phyloP scores from a whole-genome alignment of 2,888 invertebrate genomes.

The Nebria salina region DNA sequence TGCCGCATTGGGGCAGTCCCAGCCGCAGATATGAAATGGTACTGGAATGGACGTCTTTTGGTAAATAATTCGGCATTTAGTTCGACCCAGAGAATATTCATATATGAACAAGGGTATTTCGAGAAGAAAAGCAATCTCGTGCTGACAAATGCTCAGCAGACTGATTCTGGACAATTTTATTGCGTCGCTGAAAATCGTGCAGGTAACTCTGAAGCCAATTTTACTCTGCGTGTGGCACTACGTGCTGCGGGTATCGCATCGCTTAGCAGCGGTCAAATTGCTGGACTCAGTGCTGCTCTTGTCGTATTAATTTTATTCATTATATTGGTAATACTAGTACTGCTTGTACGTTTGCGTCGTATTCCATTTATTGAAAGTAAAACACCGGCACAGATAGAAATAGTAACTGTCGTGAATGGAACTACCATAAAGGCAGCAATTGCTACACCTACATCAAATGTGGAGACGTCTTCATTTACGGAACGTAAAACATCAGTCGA shows the following conservation, averaged over 20 bases:
- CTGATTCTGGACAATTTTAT: conserved; percentile 85
- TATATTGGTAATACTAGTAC: conserved; percentile 75
- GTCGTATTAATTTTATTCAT: conserved; percentile 81
- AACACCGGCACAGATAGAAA: conserved; percentile 78
- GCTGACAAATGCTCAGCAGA: conserved; percentile 83
- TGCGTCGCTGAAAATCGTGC: conserved; percentile 92
- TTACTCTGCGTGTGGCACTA: conserved; percentile 84
- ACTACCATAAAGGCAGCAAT: conserved; percentile 64
- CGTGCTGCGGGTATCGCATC: conserved; percentile 82
- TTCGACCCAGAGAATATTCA: conserved; percentile 78
- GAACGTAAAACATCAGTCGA: conserved; percentile 62
- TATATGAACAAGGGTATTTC: conserved; percentile 79
- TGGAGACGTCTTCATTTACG: conserved; percentile 63
- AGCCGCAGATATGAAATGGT: conserved; percentile 84
- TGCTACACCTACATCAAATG: conserved; percentile 66
- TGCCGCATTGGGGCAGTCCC: conserved; percentile 86
- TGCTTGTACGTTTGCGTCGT: conserved; percentile 78
- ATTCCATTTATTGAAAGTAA: conserved; percentile 79
- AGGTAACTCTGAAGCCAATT: conserved; percentile 88
- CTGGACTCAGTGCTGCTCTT: conserved; percentile 83
- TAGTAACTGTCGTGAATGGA: conserved; percentile 71
- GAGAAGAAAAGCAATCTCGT: conserved; percentile 81
- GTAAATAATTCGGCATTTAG: conserved; percentile 82
- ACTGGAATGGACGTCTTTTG: conserved; percentile 83
- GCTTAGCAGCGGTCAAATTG: conserved; percentile 85